These are phyloP conservation scores for Daphoenositta chrysoptera DNA, from an alignment of 2,113 vertebrate species.

Conservation along the genomic window DNA sequence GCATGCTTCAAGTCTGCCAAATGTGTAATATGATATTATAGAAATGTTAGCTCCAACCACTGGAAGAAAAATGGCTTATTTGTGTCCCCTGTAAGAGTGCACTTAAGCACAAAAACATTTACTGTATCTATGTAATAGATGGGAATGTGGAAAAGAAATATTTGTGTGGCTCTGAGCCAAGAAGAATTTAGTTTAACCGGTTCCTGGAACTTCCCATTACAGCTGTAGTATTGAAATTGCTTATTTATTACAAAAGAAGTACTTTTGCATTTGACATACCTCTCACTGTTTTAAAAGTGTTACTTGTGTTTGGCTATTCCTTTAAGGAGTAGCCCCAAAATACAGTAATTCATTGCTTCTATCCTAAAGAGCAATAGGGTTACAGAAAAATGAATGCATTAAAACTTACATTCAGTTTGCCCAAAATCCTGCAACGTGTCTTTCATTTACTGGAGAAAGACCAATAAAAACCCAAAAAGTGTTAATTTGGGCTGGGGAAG, in stretches of 20 bases:
- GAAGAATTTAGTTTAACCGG: background rate
- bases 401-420: background rate
- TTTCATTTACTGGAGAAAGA: background rate
- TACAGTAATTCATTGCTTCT: background rate
- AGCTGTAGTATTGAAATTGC: background rate
- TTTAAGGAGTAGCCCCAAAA: background rate
- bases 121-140: conserved; percentile 10
- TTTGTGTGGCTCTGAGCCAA: background rate
- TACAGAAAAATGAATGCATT: background rate
- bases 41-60: background rate
- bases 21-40: background rate
- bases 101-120: conserved; percentile 30
- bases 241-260: conserved; percentile 10
- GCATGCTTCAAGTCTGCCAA: background rate
- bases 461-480: background rate
- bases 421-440: background rate
- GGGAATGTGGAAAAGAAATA: conserved; percentile 10
- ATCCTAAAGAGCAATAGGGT: background rate
- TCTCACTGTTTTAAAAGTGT: background rate
- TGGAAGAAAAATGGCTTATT: conserved; percentile 21
- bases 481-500: background rate
- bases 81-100: background rate
- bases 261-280: background rate
- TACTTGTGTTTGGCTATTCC: background rate
- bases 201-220: conserved; percentile 38